These are phyloP conservation scores for Oxytorus armatus DNA, from an alignment of 2,888 invertebrate genomes.

Conservation along the genomic window DNA sequence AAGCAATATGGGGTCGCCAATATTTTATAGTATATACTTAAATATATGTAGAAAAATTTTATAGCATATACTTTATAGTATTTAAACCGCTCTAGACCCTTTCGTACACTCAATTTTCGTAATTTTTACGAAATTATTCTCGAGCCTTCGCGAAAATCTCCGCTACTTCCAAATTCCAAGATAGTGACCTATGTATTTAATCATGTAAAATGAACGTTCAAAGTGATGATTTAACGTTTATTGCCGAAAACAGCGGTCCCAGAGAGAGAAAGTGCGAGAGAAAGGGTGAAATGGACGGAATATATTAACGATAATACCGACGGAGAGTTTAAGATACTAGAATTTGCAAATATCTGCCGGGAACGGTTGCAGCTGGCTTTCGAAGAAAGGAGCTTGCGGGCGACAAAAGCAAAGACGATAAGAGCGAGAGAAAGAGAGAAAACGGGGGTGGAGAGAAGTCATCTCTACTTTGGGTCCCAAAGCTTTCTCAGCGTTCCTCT, in stretches of 20 bases:
- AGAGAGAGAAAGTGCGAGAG: conserved; percentile 1
- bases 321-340: conserved; percentile 19
- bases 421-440: conserved; percentile 22
- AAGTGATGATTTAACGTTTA: conserved; percentile 18
- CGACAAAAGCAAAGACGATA: conserved; percentile 49
- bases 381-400: conserved; percentile 56
- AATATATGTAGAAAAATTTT: too few species aligned
- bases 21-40: too few species aligned
- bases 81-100: too few species aligned
- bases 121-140: neutral
- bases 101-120: too few species aligned
- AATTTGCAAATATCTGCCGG: conserved; percentile 58
- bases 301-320: conserved; percentile 59
- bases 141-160: neutral
- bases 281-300: conserved; percentile 48
- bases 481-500: conserved; percentile 54
- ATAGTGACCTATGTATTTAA: neutral
- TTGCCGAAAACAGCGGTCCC: conserved; percentile 13
- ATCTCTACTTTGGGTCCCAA: conserved; percentile 55
- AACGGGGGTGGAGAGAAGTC: conserved; percentile 22
- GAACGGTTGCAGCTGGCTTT: conserved; percentile 60
- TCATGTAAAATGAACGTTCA: neutral
- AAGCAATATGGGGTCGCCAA: too few species aligned
- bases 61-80: too few species aligned
- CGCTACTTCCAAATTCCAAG: neutral